Conservation (phyloP, 1,140 invertebrate species). For the Artemia franciscana region DNA sequence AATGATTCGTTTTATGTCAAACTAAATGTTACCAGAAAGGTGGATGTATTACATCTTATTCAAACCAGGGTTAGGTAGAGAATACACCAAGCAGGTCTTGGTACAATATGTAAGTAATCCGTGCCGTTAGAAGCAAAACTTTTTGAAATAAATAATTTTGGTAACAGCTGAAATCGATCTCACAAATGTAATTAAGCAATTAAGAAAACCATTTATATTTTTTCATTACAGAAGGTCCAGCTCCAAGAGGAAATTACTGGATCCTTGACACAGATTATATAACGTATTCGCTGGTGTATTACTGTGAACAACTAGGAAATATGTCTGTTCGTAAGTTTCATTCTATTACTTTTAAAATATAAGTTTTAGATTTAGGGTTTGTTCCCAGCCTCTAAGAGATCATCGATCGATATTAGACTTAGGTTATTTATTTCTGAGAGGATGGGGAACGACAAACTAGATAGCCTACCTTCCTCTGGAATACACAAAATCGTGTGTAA, state of each 20-base stretch:
- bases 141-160: neutral
- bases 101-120: neutral
- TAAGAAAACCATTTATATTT: neutral
- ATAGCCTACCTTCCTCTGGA: too few relatives aligned
- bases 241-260: neutral
- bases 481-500: too few relatives aligned
- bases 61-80: neutral
- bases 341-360: too few relatives aligned
- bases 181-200: neutral
- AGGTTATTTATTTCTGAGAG: too few relatives aligned
- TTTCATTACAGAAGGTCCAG: neutral
- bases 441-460: too few relatives aligned
- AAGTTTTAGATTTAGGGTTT: too few relatives aligned
- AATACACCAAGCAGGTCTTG: neutral
- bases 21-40: too few relatives aligned
- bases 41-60: too few relatives aligned
- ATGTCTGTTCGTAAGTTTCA: neutral
- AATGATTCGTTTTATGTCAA: too few relatives aligned
- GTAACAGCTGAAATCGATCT: neutral
- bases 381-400: too few relatives aligned
- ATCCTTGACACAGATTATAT: neutral
- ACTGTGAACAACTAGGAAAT: neutral
- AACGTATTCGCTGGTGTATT: neutral
- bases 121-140: neutral
- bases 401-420: too few relatives aligned